These are phyloP conservation scores for Guaruba guarouba DNA, from an alignment of 2,113 vertebrate species.

Conservation along the genomic window DNA sequence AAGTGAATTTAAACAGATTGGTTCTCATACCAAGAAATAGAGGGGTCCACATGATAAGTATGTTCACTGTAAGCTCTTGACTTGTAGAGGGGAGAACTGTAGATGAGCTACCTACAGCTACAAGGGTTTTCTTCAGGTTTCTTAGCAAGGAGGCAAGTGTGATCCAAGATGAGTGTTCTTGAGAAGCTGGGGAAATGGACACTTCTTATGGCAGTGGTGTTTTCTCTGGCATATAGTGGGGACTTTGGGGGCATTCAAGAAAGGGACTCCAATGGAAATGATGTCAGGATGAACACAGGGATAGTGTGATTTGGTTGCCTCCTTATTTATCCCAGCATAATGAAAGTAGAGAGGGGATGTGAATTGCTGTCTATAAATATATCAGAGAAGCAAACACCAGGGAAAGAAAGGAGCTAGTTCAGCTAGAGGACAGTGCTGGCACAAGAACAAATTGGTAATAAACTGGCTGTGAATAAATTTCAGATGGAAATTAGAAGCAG, in stretches of 20 bases:
- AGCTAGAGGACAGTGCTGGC: constrained; percentile 59
- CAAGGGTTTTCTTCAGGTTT: not conserved
- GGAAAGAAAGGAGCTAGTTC: constrained; percentile 43
- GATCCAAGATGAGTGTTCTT: not conserved
- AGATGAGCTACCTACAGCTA: not conserved
- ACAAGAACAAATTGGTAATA: constrained; percentile 53
- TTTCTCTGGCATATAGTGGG: not conserved
- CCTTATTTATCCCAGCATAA: not conserved
- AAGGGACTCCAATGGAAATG: not conserved
- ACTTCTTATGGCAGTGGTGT: not conserved
- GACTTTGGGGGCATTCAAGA: not conserved
- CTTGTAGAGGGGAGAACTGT: not conserved
- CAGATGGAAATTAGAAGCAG: constrained; percentile 54
- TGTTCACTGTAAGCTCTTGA: not conserved
- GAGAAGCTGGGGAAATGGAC: not conserved
- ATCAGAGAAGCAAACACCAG: constrained; percentile 1
- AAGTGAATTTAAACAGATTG: not conserved
- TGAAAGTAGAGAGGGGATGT: not conserved
- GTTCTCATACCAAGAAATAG: not conserved
- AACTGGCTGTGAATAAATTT: constrained; percentile 57
- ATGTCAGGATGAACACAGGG: not conserved
- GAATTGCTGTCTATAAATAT: constrained; percentile 51
- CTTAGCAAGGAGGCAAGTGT: not conserved
- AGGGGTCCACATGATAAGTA: not conserved
- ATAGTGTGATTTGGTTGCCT: not conserved